Evolutionary conservation across 2,888 invertebrate species (phyloP).

Genomic region (Dromius quadrimaculatus): DNA sequence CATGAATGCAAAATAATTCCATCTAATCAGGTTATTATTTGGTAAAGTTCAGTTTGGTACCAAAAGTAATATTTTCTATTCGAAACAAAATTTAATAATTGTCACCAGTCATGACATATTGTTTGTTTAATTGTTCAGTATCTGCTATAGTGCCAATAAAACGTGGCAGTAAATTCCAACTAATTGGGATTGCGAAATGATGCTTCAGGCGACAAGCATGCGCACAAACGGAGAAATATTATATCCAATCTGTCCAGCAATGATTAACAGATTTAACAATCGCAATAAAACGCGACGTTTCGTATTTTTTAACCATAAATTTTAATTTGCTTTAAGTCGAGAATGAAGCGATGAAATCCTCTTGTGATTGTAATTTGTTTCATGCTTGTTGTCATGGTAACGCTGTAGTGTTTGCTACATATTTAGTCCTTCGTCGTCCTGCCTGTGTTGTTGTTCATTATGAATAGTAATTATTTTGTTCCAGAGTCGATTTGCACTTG

Average conservation of each 20-base stretch:
- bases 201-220: background rate
- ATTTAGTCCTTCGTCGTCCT: background rate
- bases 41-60: too few species aligned
- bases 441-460: constrained; percentile 20
- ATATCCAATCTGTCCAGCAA: constrained; percentile 32
- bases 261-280: constrained; percentile 46
- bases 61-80: too few species aligned
- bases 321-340: constrained; percentile 30
- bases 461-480: constrained; percentile 41
- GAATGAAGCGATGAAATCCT: background rate
- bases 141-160: constrained; percentile 48
- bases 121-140: constrained; percentile 51
- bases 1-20: too few species aligned
- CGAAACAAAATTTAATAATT: constrained; percentile 51
- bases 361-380: background rate
- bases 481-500: constrained; percentile 40
- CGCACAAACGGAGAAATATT: constrained; percentile 27
- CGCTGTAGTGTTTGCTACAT: background rate
- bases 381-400: background rate
- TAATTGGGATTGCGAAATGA: constrained; percentile 46
- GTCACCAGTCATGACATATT: constrained; percentile 51
- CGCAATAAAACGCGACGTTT: constrained; percentile 34
- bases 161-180: constrained; percentile 49
- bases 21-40: too few species aligned
- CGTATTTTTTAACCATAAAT: constrained; percentile 41